These are phyloP conservation scores for Lottia gigantea DNA, from an alignment of 2,888 invertebrate genomes.

Conservation along the genomic window DNA sequence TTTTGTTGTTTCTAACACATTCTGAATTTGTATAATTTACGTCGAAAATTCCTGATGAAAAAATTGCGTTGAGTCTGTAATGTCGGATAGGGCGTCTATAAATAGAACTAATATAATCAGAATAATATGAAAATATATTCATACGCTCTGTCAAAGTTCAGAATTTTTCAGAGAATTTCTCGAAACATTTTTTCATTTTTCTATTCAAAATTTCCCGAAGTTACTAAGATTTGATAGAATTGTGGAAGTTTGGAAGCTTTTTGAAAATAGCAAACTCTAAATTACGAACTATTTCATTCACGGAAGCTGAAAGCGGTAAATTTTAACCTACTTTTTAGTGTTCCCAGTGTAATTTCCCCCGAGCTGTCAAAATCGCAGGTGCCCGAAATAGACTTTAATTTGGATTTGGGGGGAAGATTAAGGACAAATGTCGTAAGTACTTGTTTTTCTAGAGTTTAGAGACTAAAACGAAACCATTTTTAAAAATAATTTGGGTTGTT, in stretches of 20 bases:
- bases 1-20: conserved; percentile 3
- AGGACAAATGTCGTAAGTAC: not conserved
- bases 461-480: not conserved
- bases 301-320: not conserved
- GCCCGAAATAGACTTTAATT: conserved; percentile 19
- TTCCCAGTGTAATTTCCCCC: not conserved
- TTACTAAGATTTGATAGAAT: too few species aligned
- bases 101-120: conserved; percentile 16
- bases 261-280: not conserved
- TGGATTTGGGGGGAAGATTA: not conserved
- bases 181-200: too few species aligned
- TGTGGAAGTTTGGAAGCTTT: too few species aligned
- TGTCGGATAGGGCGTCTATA: conserved; percentile 1
- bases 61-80: too few species aligned
- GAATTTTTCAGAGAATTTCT: too few species aligned
- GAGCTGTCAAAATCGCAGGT: conserved; percentile 31
- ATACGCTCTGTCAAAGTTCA: not conserved
- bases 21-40: not conserved
- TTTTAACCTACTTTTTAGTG: not conserved
- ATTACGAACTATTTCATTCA: not conserved
- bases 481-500: not conserved
- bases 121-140: not conserved
- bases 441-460: not conserved
- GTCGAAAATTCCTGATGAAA: not conserved
- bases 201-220: too few species aligned